Base-by-base conservation (phyloP, 2,888 invertebrate genomes). In the Leptopilina drosophilae region DNA sequence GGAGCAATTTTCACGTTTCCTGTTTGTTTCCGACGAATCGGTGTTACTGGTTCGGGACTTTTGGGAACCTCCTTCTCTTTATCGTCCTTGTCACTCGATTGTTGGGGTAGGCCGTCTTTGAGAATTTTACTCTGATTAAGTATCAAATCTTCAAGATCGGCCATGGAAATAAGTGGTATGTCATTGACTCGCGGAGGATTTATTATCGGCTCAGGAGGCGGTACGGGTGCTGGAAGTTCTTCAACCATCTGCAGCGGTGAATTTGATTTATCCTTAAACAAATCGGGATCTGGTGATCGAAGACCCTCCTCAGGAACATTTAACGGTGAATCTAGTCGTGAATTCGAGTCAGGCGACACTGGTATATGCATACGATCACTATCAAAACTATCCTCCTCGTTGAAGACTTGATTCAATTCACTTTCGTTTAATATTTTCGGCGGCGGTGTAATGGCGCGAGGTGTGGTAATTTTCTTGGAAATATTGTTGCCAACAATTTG, bases 231-330 rank as follows among this genome's bases (percentile, higher is more conserved):
- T 59, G 73, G 73, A 40, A 33, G 15, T 56, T 33, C 9, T 73
- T 73, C 33, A 5, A 33, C 12, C n/a, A 5, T 56, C 14, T 40
- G n/a, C 4, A 33, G 56, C 11, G 73, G 73, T 5, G 73, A 73
- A 56, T 73, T 56, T 33, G 73, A 33, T 40, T 33, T 73, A 9
- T 56, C 73, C n/a, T 26, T 49, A 6, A 73, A 73, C 15, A 85
- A 82, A 1, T 89, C 88, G 0, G 85, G 78, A 7, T 89, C 89
- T 0, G 89, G 87, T 2, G 90, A 89, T 9, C 81, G 84, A 3
- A 87, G 78, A 20, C 85, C 79, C 6, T 79, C 82, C 2, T 87
- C 87, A 11, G 85, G 81, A 5, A 83, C 78, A 42, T 82, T 86
- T 0, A 82, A 69, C 0, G 87, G 85, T 0, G 85, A 84, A 7